phyloP scores from a whole-genome alignment of 2,113 vertebrate genomes.

The Cololabis saira region DNA sequence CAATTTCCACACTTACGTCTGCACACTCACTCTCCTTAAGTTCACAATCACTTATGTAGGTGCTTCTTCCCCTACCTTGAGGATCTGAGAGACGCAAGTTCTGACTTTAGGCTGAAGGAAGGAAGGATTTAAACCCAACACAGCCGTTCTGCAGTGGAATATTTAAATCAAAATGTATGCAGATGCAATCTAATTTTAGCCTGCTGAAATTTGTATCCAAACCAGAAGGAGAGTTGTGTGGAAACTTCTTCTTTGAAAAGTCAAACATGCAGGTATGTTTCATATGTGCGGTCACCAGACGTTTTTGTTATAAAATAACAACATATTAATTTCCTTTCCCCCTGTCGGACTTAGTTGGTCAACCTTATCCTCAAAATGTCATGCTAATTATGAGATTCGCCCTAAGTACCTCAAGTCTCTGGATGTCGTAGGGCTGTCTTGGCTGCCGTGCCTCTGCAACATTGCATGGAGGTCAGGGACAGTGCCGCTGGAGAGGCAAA shows the following conservation, averaged over 20 bases:
- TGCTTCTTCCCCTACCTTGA: slow-evolving; percentile 70
- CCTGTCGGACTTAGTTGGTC: too few relatives aligned
- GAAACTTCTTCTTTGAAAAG: background rate
- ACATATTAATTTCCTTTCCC: too few relatives aligned
- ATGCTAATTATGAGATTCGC: too few relatives aligned
- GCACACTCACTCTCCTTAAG: slow-evolving; percentile 75
- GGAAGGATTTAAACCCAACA: slow-evolving; percentile 59
- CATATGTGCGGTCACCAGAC: background rate
- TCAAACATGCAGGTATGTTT: background rate
- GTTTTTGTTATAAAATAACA: background rate
- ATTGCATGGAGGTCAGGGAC: too few relatives aligned
- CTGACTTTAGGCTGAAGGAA: slow-evolving; percentile 52
- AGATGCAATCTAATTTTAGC: slow-evolving; percentile 26
- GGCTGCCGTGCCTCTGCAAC: too few relatives aligned
- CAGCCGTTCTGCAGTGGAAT: slow-evolving; percentile 19
- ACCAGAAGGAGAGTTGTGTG: slow-evolving; percentile 5
- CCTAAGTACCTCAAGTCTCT: too few relatives aligned
- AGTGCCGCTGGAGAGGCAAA: too few relatives aligned
- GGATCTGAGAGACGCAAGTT: slow-evolving; percentile 70
- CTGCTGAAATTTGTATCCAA: slow-evolving; percentile 29
- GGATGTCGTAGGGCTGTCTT: too few relatives aligned
- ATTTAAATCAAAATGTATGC: slow-evolving; percentile 25
- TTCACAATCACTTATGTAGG: slow-evolving; percentile 78
- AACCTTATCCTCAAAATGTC: too few relatives aligned
- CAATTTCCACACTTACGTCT: slow-evolving; percentile 83